Evolutionary conservation across 2,888 invertebrate species (phyloP), one percentile per base, ranked within the genome.

Genomic region (Rotaria macrura): DNA sequence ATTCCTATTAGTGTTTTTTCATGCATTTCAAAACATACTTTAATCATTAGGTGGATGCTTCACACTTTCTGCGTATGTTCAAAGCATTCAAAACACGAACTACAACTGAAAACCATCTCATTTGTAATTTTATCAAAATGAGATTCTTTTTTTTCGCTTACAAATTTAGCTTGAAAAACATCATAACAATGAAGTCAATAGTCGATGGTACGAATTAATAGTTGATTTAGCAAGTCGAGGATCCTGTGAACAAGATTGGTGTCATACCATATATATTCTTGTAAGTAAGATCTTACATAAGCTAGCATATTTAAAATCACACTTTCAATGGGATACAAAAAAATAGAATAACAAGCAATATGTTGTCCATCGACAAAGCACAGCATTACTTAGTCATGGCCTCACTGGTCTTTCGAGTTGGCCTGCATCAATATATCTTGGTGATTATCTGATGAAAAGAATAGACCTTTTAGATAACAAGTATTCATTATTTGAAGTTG

Each of bases 261-360:
- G 43, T 79, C 74, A 79, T 43, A 79, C 74, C 2, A 43, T 79
- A 2, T 79, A 40, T n/a, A 38, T 79, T 25, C 43, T 79, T 23
- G 74, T 79, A 43, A 23, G 23, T 40, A 40, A 25, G 20, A 20
- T 43, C n/a, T 23, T 9, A 25, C 20, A 79, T 20, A 5, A 20
- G 1, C 9, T 7, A 7, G 43, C 10, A 43, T 7, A 43, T 10
- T 43, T 43, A 7, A 7, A 43, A 14, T 38, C n/a, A 57, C 3
- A n/a, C 7, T 14, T 79, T 43, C 17, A 23, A 43, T 12, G 9
- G 49, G 17, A 49, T 43, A 20, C 40, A 6, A 40, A 14, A 43
- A 79, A 40, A 43, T 79, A 79, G 74, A 43, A 79, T 79, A 79
- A 79, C 25, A 79, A 79, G 40, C 74, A 79, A 79, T 43, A 9